These are phyloP conservation scores for Aquatica leii DNA, from an alignment of 2,888 invertebrate genomes.

Conservation along the genomic window DNA sequence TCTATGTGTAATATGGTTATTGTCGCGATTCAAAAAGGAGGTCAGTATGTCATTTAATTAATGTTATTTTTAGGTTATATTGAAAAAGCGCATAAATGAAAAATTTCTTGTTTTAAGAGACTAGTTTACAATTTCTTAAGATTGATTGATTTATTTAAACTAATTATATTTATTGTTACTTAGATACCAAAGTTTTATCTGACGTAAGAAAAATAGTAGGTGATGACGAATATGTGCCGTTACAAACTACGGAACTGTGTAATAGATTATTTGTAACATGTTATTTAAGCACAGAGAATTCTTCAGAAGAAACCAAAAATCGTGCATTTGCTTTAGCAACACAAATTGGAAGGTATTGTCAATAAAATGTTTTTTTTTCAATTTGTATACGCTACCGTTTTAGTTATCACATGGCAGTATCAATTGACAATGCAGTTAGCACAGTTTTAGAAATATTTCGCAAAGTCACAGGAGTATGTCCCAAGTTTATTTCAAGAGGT, in stretches of 20 bases:
- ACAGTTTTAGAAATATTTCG: conserved; percentile 89
- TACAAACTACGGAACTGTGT: conserved; percentile 85
- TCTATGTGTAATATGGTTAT: conserved; percentile 93
- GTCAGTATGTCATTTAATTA: too few relatives aligned
- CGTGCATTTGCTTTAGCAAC: conserved; percentile 79
- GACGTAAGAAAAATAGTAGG: conserved; percentile 88
- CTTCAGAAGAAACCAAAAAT: conserved; percentile 86
- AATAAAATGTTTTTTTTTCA: too few relatives aligned
- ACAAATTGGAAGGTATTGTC: conserved; percentile 78
- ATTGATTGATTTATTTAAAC: too few relatives aligned
- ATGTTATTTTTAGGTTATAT: too few relatives aligned
- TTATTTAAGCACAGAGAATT: conserved; percentile 97
- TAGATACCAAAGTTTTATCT: conserved; percentile 79
- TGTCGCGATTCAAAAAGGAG: conserved; percentile 78
- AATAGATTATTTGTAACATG: conserved; percentile 90
- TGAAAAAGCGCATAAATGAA: too few relatives aligned
- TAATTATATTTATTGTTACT: too few relatives aligned
- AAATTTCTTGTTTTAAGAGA: too few relatives aligned
- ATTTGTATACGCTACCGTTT: background rate
- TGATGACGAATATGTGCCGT: conserved; percentile 83
- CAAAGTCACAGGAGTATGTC: conserved; percentile 78
- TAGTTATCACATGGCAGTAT: conserved; percentile 88
- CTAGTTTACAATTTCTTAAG: too few relatives aligned
- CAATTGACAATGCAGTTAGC: conserved; percentile 85
- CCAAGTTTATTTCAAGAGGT: conserved; percentile 84